Evolutionary conservation across 1,140 invertebrate genomes (phyloP), one percentile per base, ranked within the genome.

Genomic region (Heliconius melpomene): DNA sequence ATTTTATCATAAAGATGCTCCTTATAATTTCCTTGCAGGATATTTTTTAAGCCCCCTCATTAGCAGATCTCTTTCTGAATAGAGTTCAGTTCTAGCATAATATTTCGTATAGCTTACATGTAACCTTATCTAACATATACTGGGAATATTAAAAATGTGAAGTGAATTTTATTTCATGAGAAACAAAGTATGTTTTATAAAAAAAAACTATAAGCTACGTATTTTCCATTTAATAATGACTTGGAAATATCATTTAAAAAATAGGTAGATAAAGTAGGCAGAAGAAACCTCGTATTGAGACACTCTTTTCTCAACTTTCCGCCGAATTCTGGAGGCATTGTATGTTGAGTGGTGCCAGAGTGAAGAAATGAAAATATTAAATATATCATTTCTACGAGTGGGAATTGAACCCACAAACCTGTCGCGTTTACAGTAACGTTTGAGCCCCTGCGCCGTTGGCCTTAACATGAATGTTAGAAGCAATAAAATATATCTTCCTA

Each of bases 11-110:
- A 72, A 36, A n/a, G 29, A 72, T 6, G 36, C 5, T 23, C 9
- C 36, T 70, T 70, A 36, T 70, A n/a, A 46, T 77, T 71, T 70
- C 23, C 54, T 77, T 40, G 23, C 38, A 70, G 38, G 57, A 77
- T 71, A 60, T 77, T 20, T 66, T 50, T 46, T 29, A 77, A 50
- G 38, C 60, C 23, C 29, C 50, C 60, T 77, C 75, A 46, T 46
- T 76, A 76, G 54, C 29, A 76, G n/a, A 76, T 76, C 40, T 23
- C 18, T 36, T 75, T 11, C 26, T 76, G 57, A 76, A 76, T 76
- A 66, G 75, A 40, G 32, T 13, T 23, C 29, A n/a, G n/a, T n/a
- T n/a, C 18, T 46, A 46, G 26, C n/a, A 40, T 40, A 66, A 26
- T 23, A 26, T 77, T 50, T 77, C 16, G 40, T 66, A 66, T 66